These are phyloP conservation scores for Pterocles gutturalis DNA, from an alignment of 2,113 vertebrate species.

Conservation along the genomic window DNA sequence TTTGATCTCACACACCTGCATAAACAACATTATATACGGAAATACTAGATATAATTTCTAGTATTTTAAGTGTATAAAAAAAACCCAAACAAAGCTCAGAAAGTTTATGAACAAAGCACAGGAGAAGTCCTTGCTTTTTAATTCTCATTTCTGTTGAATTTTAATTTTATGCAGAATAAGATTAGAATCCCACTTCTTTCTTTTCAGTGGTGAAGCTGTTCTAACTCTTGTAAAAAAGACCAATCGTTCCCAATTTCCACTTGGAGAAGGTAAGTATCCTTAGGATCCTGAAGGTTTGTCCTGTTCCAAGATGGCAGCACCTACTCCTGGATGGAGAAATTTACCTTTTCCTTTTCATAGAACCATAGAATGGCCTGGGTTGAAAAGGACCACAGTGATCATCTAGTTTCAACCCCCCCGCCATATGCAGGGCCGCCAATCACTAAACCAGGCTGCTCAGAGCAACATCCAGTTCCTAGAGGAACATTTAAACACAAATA, in stretches of 20 bases:
- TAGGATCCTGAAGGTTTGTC: neutral
- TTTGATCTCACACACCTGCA: neutral
- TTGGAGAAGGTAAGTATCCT: neutral
- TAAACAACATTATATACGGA: neutral
- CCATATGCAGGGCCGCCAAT: no score
- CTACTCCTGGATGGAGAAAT: neutral
- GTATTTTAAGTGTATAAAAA: neutral
- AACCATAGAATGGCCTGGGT: no score
- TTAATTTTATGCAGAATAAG: neutral
- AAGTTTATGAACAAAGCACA: neutral
- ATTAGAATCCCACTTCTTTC: neutral
- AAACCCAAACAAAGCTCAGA: neutral
- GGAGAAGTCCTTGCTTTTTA: neutral
- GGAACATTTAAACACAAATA: neutral
- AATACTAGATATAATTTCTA: neutral
- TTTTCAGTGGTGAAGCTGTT: neutral
- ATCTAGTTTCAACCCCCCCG: no score
- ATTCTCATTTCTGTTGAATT: neutral
- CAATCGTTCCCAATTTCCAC: neutral
- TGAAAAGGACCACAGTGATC: no score
- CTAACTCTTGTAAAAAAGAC: neutral
- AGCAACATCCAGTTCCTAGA: no score
- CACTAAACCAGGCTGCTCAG: no score
- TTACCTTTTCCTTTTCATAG: neutral
- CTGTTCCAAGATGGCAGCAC: neutral